These are phyloP conservation scores for Clanis bilineata DNA, from an alignment of 2,888 invertebrate species.

Conservation along the genomic window DNA sequence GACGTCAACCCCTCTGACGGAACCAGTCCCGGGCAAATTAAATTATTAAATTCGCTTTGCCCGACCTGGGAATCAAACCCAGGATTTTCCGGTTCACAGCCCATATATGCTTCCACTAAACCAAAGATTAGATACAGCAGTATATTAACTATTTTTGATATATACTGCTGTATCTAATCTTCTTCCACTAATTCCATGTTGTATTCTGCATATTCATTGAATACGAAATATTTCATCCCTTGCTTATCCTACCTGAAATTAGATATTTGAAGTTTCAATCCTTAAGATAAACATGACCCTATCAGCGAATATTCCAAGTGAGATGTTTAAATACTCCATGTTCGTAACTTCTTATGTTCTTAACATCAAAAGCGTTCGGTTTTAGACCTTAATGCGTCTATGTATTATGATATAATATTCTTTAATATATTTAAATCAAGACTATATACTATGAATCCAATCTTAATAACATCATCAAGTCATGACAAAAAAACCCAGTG, in stretches of 20 bases:
- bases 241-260: constrained; percentile 39
- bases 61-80: too few species aligned
- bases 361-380: too few species aligned
- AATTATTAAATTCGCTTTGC: too few species aligned
- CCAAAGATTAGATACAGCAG: too few species aligned
- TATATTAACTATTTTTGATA: too few species aligned
- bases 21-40: too few species aligned
- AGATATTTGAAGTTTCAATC: constrained; percentile 25
- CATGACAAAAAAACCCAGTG: background rate
- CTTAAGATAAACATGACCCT: constrained; percentile 35
- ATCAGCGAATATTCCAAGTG: background rate
- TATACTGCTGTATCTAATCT: background rate
- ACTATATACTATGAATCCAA: background rate
- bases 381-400: too few species aligned
- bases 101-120: too few species aligned
- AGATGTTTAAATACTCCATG: background rate
- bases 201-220: constrained; percentile 38
- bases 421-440: background rate
- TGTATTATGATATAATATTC: too few species aligned
- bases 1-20: too few species aligned
- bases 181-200: background rate
- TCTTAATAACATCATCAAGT: background rate
- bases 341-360: background rate
- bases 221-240: constrained; percentile 47
- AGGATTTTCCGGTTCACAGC: too few species aligned